phyloP scores from a whole-genome alignment of 1,140 invertebrate species.

The Heliconius hermathena region DNA sequence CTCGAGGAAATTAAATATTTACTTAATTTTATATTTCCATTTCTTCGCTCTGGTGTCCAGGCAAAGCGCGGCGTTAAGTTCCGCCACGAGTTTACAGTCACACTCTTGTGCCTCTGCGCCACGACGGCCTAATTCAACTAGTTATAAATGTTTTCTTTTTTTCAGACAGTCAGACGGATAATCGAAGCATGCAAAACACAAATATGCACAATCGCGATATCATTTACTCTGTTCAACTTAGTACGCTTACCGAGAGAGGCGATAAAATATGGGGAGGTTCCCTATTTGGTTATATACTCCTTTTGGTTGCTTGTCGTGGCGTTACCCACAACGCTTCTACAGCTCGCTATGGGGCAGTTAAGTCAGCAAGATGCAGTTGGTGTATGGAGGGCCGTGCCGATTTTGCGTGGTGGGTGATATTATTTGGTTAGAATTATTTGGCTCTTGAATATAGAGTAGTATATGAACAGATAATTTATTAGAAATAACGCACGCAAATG shows the following conservation, averaged over 20 bases:
- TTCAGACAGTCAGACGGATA: conserved; percentile 67
- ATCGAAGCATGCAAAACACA: conserved; percentile 65
- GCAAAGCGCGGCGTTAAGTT: no score
- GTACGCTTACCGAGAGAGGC: conserved; percentile 69
- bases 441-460: no score
- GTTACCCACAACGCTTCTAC: conserved; percentile 62
- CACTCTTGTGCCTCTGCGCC: not conserved
- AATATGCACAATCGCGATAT: conserved; percentile 69
- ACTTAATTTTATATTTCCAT: no score
- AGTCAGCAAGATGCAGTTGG: conserved; percentile 73
- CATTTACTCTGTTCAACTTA: conserved; percentile 65
- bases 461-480: no score
- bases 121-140: not conserved
- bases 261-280: conserved; percentile 65
- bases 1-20: no score
- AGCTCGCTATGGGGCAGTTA: conserved; percentile 71
- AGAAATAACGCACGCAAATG: no score
- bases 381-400: conserved; percentile 75
- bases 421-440: no score
- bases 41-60: no score
- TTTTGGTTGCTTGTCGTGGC: conserved; percentile 66
- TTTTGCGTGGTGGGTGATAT: conserved; percentile 61
- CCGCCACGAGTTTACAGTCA: no score
- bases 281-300: conserved; percentile 69
- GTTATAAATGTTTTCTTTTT: conserved; percentile 35